Evolutionary conservation across 2,888 invertebrate genomes (phyloP), one percentile per base, ranked within the genome.

Genomic region (Parasteatoda lunata): DNA sequence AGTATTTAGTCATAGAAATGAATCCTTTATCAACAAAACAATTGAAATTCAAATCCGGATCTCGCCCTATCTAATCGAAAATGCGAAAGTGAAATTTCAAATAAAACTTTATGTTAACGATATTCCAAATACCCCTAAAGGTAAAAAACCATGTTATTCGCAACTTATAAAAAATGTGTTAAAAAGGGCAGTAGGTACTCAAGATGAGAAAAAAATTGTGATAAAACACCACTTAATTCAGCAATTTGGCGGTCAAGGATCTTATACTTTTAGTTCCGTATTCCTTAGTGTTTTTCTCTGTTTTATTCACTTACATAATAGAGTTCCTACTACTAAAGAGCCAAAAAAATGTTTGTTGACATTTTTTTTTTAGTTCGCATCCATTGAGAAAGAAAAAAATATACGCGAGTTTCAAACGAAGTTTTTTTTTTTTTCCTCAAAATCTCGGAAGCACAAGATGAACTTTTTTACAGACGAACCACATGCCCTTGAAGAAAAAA

Each of bases 401-500:
- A 69, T 45, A 45, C 13, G 7, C n/a, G 30, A 2, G 30, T 30
- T 30, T 30, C 30, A 30, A 59, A 13, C 9, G 59, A 4, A 59
- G 59, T 59, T 13, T 59, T 59, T 59, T 59, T 59, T 30, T 68
- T 68, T 48, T 59, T 48, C 71, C 54, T 54, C 49, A 52, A 71
- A 71, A 69, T 72, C 72, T 45, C 30, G 54, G 71, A 49, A 70
- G 79, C 72, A 77, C 11, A 30, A 73, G 51, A 82, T 75, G 86
- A 87, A 81, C 77, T 87, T 82, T 82, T 30, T 52, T 52, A 77
- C 54, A 70, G 72, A 78, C 51, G 70, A 59, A 88, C 70, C 66
- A 66, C 48, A 54, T 88, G 88, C 88, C 82, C 83, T 88, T 88
- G 88, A 69, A 78, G 11, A 15, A 48, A 47, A 51, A 48, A 15